Evolutionary conservation across 1,140 invertebrate genomes (phyloP).

Genomic region (Drusus annulatus): DNA sequence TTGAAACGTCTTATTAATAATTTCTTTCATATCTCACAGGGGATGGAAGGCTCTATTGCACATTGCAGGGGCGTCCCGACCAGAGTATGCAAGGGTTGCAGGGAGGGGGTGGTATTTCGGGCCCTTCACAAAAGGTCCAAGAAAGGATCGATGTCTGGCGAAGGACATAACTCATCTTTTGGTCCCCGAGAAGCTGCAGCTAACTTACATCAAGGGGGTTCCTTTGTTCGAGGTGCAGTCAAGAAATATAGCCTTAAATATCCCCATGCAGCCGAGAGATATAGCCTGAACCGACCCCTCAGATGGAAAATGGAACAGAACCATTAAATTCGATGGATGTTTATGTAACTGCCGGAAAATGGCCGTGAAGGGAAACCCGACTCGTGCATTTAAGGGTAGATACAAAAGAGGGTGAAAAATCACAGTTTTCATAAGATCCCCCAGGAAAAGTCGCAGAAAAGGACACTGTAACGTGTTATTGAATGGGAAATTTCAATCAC

Average conservation of each 20-base stretch:
- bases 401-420: slow-evolving; percentile 25
- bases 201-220: slow-evolving; percentile 15
- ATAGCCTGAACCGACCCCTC: not conserved
- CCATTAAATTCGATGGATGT: slow-evolving; percentile 32
- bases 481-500: slow-evolving; percentile 34
- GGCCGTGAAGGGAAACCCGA: slow-evolving; percentile 14
- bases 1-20: slow-evolving; percentile 42
- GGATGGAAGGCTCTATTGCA: slow-evolving; percentile 37
- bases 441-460: slow-evolving; percentile 14
- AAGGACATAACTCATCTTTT: slow-evolving; percentile 40
- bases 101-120: not conserved
- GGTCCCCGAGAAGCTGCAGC: slow-evolving; percentile 35
- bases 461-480: slow-evolving; percentile 19
- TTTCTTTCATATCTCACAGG: slow-evolving; percentile 39
- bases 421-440: slow-evolving; percentile 15
- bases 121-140: slow-evolving; percentile 33
- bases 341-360: slow-evolving; percentile 41
- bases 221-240: slow-evolving; percentile 34
- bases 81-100: too few species aligned
- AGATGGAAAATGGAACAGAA: not conserved
- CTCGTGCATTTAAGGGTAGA: not conserved
- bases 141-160: slow-evolving; percentile 11
- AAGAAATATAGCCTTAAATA: slow-evolving; percentile 28
- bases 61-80: slow-evolving; percentile 11
- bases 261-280: slow-evolving; percentile 9